These are phyloP conservation scores for Rhagonycha lutea DNA, from an alignment of 2,888 invertebrate genomes.

Conservation along the genomic window DNA sequence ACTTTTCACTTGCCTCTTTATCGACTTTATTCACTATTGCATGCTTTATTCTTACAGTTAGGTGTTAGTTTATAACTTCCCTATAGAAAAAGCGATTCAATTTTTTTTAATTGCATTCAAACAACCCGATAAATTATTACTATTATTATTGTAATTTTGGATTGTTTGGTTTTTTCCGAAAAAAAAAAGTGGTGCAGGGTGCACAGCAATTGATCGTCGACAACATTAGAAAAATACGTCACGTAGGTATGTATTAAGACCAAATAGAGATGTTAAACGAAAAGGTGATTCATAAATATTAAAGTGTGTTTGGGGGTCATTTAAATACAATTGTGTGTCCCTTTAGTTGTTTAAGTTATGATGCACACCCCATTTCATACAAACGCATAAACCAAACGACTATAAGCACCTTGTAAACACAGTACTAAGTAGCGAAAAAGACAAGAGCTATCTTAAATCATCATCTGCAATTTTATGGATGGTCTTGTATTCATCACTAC, in stretches of 20 bases:
- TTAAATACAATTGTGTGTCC: constrained; percentile 43
- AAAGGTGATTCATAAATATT: constrained; percentile 22
- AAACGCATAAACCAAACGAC: constrained; percentile 40
- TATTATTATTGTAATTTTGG: too few species aligned
- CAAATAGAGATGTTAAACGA: background rate
- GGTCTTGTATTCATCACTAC: constrained; percentile 48
- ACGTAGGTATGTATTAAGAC: background rate
- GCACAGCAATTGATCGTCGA: too few species aligned
- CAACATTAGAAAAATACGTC: background rate
- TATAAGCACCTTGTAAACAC: constrained; percentile 53
- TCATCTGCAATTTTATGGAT: constrained; percentile 56
- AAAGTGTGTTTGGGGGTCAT: constrained; percentile 44
- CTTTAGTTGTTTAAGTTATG: constrained; percentile 28
- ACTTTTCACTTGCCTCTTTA: constrained; percentile 50
- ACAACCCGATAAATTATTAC: background rate
- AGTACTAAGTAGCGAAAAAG: constrained; percentile 52
- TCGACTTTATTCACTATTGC: constrained; percentile 38
- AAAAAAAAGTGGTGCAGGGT: too few species aligned
- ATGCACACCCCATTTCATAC: constrained; percentile 33
- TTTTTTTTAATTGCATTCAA: background rate
- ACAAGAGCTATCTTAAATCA: constrained; percentile 55
- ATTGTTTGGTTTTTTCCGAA: too few species aligned
- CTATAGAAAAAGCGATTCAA: background rate
- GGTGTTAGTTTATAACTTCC: constrained; percentile 7
- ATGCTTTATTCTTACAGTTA: constrained; percentile 23